Conservation (phyloP, 2,888 invertebrate genomes). For the Candidula unifasciata region DNA sequence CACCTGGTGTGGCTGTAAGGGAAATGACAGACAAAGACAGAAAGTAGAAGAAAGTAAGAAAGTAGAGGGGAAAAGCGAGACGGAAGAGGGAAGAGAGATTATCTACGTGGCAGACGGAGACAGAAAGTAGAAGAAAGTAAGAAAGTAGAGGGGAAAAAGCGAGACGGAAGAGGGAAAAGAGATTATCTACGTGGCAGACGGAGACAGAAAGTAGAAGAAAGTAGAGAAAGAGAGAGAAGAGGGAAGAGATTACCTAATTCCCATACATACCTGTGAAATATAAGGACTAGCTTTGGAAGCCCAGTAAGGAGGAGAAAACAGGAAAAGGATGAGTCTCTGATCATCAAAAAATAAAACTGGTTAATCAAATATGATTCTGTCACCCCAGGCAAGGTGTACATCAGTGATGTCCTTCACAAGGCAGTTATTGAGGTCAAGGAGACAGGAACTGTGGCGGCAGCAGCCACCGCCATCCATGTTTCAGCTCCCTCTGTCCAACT, state of each 20-base stretch:
- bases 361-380: background rate
- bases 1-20: too few species aligned
- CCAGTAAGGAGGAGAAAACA: background rate
- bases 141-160: too few species aligned
- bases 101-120: too few species aligned
- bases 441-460: constrained; percentile 31
- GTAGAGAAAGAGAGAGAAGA: too few species aligned
- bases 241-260: background rate
- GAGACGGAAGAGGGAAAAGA: too few species aligned
- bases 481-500: background rate
- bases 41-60: too few species aligned
- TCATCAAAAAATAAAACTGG: background rate
- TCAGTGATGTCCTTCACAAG: constrained; percentile 31
- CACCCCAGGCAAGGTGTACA: background rate
- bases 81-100: too few species aligned
- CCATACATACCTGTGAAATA: background rate
- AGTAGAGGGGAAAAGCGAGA: too few species aligned
- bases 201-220: too few species aligned
- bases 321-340: background rate
- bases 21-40: too few species aligned
- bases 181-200: too few species aligned
- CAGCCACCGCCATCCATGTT: background rate
- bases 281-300: background rate
- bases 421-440: constrained; percentile 26
- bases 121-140: too few species aligned